Percentiles rank a stretch among this genome's conserved stretches.
phyloP scores from a whole-genome alignment of 2,888 invertebrate species.

The Stenoptilia bipunctidactyla region DNA sequence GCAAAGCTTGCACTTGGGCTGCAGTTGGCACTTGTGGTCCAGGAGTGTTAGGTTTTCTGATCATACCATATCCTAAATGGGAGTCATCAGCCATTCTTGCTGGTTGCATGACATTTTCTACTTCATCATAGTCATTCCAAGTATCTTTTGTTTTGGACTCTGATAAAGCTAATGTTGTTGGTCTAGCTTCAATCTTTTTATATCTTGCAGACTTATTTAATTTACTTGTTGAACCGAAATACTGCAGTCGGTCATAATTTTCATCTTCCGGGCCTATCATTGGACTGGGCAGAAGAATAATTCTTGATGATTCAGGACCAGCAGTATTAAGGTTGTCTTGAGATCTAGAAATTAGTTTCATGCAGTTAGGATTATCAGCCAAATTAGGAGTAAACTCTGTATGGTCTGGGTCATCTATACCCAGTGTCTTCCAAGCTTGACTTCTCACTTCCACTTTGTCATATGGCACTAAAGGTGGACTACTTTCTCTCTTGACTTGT shows the following conservation, averaged over 20 bases:
- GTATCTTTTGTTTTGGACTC: constrained; percentile 60
- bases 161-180: constrained; percentile 60
- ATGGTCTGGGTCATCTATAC: constrained; percentile 80
- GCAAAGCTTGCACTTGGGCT: constrained; percentile 58
- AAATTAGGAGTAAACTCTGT: constrained; percentile 72
- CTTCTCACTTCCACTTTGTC: constrained; percentile 82
- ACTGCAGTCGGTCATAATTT: constrained; percentile 85
- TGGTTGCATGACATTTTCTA: constrained; percentile 76
- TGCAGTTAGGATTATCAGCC: constrained; percentile 54
- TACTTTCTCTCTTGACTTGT: constrained; percentile 57
- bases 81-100: constrained; percentile 84
- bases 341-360: constrained; percentile 64
- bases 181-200: constrained; percentile 76
- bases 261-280: constrained; percentile 65
- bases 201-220: constrained; percentile 74
- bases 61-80: constrained; percentile 83
- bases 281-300: constrained; percentile 66
- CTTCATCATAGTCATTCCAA: constrained; percentile 84
- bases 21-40: constrained; percentile 66
- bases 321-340: constrained; percentile 57
- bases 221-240: constrained; percentile 83
- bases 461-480: constrained; percentile 69
- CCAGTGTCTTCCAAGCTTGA: constrained; percentile 87
- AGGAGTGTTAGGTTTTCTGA: constrained; percentile 75
- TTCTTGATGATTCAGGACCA: constrained; percentile 64